A percentile compares a stretch with the other conserved stretches of the same genome.
Evolutionary conservation across 2,113 vertebrate species (phyloP).

Genomic region (Eretmochelys imbricata): DNA sequence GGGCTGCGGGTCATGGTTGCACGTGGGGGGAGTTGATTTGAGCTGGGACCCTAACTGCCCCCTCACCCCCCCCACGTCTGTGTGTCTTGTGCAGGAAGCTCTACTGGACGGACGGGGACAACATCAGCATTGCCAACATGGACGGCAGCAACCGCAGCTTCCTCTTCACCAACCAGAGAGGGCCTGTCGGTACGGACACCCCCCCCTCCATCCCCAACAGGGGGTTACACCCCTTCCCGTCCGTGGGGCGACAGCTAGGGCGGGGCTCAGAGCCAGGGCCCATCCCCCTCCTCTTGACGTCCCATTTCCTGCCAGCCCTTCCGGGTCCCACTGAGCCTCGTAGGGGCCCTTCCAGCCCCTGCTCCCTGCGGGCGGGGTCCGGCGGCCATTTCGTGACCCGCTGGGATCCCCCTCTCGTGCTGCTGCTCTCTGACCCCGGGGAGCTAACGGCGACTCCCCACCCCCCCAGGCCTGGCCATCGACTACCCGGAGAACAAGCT

Average conservation of each 20-base stretch:
- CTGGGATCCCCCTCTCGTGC: background rate
- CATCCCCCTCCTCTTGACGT: too few species aligned
- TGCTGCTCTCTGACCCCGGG: too few species aligned
- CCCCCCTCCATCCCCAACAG: background rate
- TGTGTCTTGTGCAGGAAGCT: slow-evolving; percentile 84
- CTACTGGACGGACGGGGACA: slow-evolving; percentile 96
- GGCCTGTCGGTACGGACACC: slow-evolving; percentile 87
- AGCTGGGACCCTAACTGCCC: background rate
- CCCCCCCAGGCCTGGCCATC: slow-evolving; percentile 87
- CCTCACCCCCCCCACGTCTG: rapidly evolving
- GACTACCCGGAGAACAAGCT: slow-evolving; percentile 89
- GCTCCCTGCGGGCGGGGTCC: rapidly evolving
- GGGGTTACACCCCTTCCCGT: rapidly evolving
- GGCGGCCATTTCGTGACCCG: background rate
- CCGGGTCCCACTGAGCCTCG: background rate
- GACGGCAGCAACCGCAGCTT: slow-evolving; percentile 89
- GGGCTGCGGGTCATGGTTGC: too few species aligned
- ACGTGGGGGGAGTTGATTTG: background rate
- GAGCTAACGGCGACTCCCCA: background rate
- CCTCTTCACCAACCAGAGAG: slow-evolving; percentile 91
- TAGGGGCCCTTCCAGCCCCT: background rate
- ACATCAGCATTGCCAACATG: slow-evolving; percentile 95
- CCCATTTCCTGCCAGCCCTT: background rate
- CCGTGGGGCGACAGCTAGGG: too few species aligned
- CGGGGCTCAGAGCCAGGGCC: background rate